Base-by-base conservation (phyloP, 1,140 invertebrate species). In the Zelostemma sp. region DNA sequence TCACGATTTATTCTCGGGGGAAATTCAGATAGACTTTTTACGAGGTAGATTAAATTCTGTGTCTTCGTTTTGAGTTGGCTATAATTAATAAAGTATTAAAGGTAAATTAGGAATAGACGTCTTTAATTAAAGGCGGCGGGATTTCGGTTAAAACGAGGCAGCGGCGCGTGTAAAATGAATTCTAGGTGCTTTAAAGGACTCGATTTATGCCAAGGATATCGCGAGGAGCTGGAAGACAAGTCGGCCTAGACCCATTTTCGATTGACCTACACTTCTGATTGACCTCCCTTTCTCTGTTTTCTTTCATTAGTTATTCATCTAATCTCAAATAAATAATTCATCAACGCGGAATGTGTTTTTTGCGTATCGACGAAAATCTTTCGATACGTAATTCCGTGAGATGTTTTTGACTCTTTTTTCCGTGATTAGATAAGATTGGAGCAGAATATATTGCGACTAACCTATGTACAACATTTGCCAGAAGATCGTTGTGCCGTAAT, bases 381-480 rank as follows among this genome's bases (percentile, higher is more conserved):
- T n/a, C n/a, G n/a, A n/a, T n/a, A n/a, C n/a, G n/a, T n/a, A n/a
- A n/a, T n/a, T n/a, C n/a, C n/a, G n/a, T n/a, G n/a, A n/a, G n/a
- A n/a, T n/a, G n/a, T n/a, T n/a, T n/a, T n/a, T n/a, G n/a, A n/a
- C n/a, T n/a, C n/a, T n/a, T n/a, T n/a, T n/a, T n/a, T n/a, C n/a
- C n/a, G n/a, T n/a, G n/a, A n/a, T n/a, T n/a, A n/a, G n/a, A 9
- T 35, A 33, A 46, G 35, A 46, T 45, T 1, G 14, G 4, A 21
- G 46, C 33, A 12, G 6, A 17, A 57, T 15, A 28, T 51, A 11
- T 12, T 38, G 17, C 6, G 6, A 60, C 65, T 68, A 87, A 98
- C 96, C 96, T 96, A 89, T 99, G 97, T 38, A 97, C 94, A 75
- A 95, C 91, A 84, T 99, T 97, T 56, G 96, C 93, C 21, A 99